Base-by-base conservation (phyloP, 2,888 invertebrate genomes). In the Slavum lentiscoides region DNA sequence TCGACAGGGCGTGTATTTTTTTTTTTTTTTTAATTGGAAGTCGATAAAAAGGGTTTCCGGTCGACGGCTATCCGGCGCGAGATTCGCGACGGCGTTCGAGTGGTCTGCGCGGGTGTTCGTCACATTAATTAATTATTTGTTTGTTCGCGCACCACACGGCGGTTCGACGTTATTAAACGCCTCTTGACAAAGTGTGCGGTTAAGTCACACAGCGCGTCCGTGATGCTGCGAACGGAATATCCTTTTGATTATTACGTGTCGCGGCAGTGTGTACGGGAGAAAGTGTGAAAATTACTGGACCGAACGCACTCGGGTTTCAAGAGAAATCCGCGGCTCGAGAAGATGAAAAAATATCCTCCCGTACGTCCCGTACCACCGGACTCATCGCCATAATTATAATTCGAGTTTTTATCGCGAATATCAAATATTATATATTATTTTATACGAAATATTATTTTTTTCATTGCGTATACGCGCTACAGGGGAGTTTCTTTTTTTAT, bases 31-130 rank as follows among this genome's bases (percentile, higher is more conserved):
- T 76, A 76, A 76, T 76, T 76, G 76, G 76, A 30, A 76, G 23
- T 59, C 37, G 59, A 76, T 76, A 76, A 59, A 74, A 76, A 30
- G 68, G 49, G 76, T 76, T 76, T 76, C 68, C 76, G 68, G 76
- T 76, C 61, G 76, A 37, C 37, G 61, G 61, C 68, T n/a, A 49
- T 69, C 76, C 76, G 49, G 17, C 7, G 39, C 53, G 43, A 30
- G 30, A 2, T 43, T 43, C 39, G 23, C 55, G 49, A 17, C n/a
- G 37, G 21, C 43, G 68, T 61, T 74, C 19, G 76, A 76, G 76
- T 76, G 76, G 76, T 66, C 68, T 76, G 55, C 66, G 58, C 43
- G 59, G 30, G 49, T 49, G 68, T 61, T 49, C 49, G 68, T n/a
- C 49, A 49, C 53, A 59, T 69, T 61, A 76, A 76, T 76, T 69